A percentile compares a stretch with the other conserved stretches of the same genome.
These are phyloP conservation scores for Laothoe populi DNA, from an alignment of 2,888 invertebrate genomes.

Conservation along the genomic window DNA sequence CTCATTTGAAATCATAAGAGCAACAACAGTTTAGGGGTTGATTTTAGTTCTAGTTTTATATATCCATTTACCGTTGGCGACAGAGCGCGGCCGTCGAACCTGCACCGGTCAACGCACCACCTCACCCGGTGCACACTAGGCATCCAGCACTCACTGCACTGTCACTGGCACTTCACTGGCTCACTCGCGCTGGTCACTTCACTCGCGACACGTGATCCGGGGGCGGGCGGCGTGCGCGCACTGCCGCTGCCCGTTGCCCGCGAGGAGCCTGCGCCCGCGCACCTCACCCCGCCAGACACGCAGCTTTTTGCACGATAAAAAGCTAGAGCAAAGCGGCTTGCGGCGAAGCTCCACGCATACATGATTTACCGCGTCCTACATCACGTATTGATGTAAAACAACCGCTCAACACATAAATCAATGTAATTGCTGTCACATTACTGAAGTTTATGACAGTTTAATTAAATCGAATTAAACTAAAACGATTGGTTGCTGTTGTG, in stretches of 20 bases:
- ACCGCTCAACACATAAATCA: slow-evolving; percentile 10
- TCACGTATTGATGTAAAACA: background rate
- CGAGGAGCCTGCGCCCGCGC: slow-evolving; percentile 35
- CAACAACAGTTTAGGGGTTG: too few relatives aligned
- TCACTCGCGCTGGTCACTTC: slow-evolving; percentile 33
- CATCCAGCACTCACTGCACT: slow-evolving; percentile 28
- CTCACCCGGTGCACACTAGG: slow-evolving; percentile 10
- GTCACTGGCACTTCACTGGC: slow-evolving; percentile 23
- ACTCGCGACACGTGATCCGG: slow-evolving; percentile 48
- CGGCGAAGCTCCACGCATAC: background rate
- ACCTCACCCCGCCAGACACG: slow-evolving; percentile 58
- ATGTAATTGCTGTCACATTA: slow-evolving; percentile 1
- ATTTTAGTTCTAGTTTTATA: background rate
- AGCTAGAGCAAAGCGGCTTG: slow-evolving; percentile 55
- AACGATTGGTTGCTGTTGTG: too few relatives aligned
- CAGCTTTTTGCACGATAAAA: slow-evolving; percentile 72
- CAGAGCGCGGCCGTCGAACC: slow-evolving; percentile 52
- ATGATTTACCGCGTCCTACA: background rate
- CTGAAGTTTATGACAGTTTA: background rate
- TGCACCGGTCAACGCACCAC: slow-evolving; percentile 73
- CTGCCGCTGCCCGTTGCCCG: slow-evolving; percentile 46
- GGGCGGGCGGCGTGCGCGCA: slow-evolving; percentile 62
- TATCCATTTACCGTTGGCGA: slow-evolving; percentile 3
- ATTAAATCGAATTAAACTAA: slow-evolving; percentile 30
- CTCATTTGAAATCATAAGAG: too few relatives aligned